Evolutionary conservation across 2,888 invertebrate genomes (phyloP), one percentile per base, ranked within the genome.

Genomic region (Orthosia cruda): DNA sequence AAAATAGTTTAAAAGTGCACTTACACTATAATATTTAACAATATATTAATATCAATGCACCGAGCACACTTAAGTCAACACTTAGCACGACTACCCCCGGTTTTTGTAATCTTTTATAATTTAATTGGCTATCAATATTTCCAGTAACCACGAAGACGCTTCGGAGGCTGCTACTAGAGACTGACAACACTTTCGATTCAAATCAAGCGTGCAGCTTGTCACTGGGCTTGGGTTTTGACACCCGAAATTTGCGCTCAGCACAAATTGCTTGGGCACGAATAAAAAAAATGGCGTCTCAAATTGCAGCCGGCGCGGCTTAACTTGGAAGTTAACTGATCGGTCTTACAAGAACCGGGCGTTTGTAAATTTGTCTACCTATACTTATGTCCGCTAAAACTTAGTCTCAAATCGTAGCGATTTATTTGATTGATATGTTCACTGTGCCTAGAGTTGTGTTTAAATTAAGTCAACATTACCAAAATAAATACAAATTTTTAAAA

Each of bases 1-100:
- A 50, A 61, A 69, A 80, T 40, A 70, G 26, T 67, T 32, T 45
- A 58, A 64, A 80, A 47, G 76, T 71, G 68, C 71, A 81, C 76
- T 66, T 75, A 81, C n/a, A 45, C 16, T 81, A 68, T n/a, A 80
- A 71, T 59, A 49, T 62, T 40, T 59, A 59, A 49, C 4, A 1
- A 5, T 18, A 54, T 59, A 81, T 54, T 52, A 62, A 64, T 69
- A 54, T 16, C 47, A 62, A 63, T 50, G 55, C 69, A 74, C 67
- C 69, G 52, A 80, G 55, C 80, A 80, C 74, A 50, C 58, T 40
- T 55, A 4, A 52, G 15, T 73, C 57, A 52, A 57, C 4, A 55
- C 4, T 15, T 52, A 73, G 13, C 65, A 70, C 55, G 32, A 54
- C 13, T 23, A 50, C 49, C 7, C 15, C n/a, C 23, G 16, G 9